Conservation (phyloP, 2,113 vertebrate genomes). For the Boleophthalmus pectinirostris region DNA sequence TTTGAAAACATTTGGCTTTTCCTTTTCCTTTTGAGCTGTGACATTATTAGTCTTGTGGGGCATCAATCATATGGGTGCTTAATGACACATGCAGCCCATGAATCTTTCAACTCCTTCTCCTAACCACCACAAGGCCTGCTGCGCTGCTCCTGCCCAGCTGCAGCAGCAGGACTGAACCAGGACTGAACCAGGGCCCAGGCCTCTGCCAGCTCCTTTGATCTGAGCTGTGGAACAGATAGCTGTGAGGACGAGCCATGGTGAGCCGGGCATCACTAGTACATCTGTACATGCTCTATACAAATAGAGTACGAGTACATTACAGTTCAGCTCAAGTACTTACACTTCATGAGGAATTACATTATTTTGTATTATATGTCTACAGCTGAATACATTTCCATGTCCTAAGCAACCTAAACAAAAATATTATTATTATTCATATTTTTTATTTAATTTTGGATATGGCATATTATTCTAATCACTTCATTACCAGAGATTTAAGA, state of each 20-base stretch:
- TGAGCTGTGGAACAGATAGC: constrained; percentile 76
- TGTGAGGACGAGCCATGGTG: constrained; percentile 69
- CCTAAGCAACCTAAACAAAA: neutral
- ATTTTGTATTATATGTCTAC: neutral
- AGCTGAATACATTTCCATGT: neutral
- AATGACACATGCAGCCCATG: constrained; percentile 82
- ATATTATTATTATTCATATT: neutral
- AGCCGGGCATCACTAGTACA: constrained; percentile 26
- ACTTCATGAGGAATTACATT: constrained; percentile 4
- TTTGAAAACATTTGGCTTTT: constrained; percentile 63
- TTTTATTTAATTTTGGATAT: neutral
- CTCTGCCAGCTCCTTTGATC: constrained; percentile 79
- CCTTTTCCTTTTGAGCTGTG: constrained; percentile 71
- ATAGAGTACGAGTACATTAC: constrained; percentile 1
- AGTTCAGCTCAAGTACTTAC: neutral
- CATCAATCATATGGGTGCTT: constrained; percentile 83
- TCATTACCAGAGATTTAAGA: neutral
- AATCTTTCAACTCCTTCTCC: constrained; percentile 77
- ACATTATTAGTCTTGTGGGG: constrained; percentile 72
- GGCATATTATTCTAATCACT: neutral
- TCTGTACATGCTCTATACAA: constrained; percentile 37
- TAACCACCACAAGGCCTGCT: constrained; percentile 62
- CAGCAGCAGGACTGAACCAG: constrained; percentile 69
- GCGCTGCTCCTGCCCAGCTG: constrained; percentile 77
- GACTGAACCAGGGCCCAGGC: constrained; percentile 52